Evolutionary conservation across 2,888 invertebrate genomes (phyloP), one percentile per base, ranked within the genome.

Genomic region (Sinelater perroti): DNA sequence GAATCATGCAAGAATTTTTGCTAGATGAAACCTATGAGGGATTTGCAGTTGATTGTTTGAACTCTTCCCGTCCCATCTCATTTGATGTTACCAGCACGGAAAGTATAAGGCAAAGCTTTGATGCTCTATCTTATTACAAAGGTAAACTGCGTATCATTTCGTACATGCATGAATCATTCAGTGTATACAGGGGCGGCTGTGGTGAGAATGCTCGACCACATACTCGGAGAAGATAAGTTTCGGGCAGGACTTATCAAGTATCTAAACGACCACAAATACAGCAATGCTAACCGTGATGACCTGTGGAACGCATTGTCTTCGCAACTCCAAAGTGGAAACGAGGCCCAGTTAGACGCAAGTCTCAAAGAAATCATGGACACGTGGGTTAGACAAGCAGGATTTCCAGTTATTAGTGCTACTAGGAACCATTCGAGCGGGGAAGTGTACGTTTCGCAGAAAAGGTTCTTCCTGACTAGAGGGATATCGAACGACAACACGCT

Each of bases 71-170:
- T 72, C 84, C 89, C 2, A 83, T 91, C 56, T 84, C 86, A 1
- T 83, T 85, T 42, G 79, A 83, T 40, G 86, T 90, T 1, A 78
- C 80, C 20, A 82, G 85, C 54, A 83, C 83, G 10, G 80, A 79
- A 53, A 84, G 87, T 72, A 87, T 89, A 40, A 76, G 82, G 21
- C 85, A 88, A 70, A 84, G 87, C 36, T 90, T 90, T 70, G 88
- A 90, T 74, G 78, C 81, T 4, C 87, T 90, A 49, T 86, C 88
- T n/a, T 90, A 90, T 71, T 82, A 83, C 16, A 90, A 90, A 79
- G 86, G 79, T 65, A n/a, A 6, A 10, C 10, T 28, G 2, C 28
- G 28, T 28, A 28, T 10, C 2, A 10, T 28, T 28, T 28, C 7
- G 4, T 4, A 24, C 24, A 24, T 24, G 5, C 7, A 6, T 24